Evolutionary conservation across 1,140 invertebrate species (phyloP).

Genomic region (Neomicropteryx cornuta): DNA sequence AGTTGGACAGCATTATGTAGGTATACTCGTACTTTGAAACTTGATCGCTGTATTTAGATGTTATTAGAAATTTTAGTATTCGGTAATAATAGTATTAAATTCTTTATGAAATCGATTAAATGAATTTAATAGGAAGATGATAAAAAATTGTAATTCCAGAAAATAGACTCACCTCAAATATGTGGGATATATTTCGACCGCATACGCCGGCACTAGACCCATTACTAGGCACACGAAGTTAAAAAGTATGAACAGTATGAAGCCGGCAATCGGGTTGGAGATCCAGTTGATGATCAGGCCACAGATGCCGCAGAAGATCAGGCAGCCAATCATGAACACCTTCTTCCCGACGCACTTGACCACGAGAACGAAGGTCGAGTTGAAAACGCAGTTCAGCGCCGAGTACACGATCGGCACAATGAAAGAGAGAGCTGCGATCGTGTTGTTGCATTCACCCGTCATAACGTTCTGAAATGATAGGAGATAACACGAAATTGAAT

Average conservation of each 20-base stretch:
- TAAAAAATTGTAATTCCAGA: slow-evolving; percentile 3
- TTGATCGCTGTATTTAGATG: no score
- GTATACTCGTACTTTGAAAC: no score
- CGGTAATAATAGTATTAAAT: neutral
- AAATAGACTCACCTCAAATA: slow-evolving; percentile 23
- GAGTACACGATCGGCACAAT: neutral
- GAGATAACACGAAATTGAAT: no score
- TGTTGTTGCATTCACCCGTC: no score
- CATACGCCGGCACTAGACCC: slow-evolving; percentile 28
- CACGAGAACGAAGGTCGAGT: neutral
- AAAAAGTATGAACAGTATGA: slow-evolving; percentile 26
- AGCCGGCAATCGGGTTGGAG: slow-evolving; percentile 22
- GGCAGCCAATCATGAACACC: slow-evolving; percentile 21
- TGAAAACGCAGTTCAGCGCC: neutral
- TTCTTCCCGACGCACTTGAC: slow-evolving; percentile 8
- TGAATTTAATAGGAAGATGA: neutral
- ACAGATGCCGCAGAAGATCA: slow-evolving; percentile 20
- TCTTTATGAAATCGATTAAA: neutral
- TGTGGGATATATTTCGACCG: slow-evolving; percentile 31
- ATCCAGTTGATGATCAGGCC: slow-evolving; percentile 20
- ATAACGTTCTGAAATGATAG: no score
- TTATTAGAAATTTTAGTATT: neutral
- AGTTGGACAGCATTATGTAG: no score
- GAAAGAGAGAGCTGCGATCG: neutral
- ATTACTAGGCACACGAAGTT: slow-evolving; percentile 28